phyloP scores from a whole-genome alignment of 2,797 vertebrate genomes.

The Chelonia mydas region DNA sequence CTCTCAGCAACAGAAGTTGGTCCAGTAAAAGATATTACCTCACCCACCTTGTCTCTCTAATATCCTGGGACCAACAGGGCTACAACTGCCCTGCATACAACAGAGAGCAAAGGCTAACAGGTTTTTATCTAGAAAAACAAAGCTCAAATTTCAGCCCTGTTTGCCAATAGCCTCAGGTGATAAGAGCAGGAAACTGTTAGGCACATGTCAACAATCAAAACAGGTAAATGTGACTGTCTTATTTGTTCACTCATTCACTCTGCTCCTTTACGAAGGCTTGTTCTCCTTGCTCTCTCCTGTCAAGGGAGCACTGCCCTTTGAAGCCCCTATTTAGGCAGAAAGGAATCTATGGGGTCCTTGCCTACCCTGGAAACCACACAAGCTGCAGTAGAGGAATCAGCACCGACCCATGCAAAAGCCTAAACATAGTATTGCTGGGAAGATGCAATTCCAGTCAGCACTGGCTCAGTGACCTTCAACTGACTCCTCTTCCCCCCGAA shows the following conservation, averaged over 20 bases:
- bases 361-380: not conserved
- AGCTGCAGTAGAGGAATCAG: not conserved
- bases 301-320: not conserved
- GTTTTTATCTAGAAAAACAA: constrained; percentile 32
- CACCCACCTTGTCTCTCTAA: not conserved
- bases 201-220: constrained; percentile 14
- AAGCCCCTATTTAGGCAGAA: not conserved
- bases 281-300: not conserved
- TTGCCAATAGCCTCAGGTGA: not conserved
- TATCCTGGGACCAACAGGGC: not conserved
- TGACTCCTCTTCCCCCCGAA: not conserved
- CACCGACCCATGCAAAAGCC: not conserved
- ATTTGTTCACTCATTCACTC: not conserved
- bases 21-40: not conserved
- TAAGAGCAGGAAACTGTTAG: constrained; percentile 24
- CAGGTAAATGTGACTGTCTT: not conserved
- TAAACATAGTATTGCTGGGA: not conserved
- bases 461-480: not conserved
- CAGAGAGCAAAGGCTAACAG: constrained; percentile 10
- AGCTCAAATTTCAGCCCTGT: constrained; percentile 15
- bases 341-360: not conserved
- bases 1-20: not conserved
- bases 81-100: not conserved
- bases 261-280: not conserved
- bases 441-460: not conserved